Evolutionary conservation across 2,113 vertebrate species (phyloP), one percentile per base, ranked within the genome.

Genomic region (Megaceryle maxima): DNA sequence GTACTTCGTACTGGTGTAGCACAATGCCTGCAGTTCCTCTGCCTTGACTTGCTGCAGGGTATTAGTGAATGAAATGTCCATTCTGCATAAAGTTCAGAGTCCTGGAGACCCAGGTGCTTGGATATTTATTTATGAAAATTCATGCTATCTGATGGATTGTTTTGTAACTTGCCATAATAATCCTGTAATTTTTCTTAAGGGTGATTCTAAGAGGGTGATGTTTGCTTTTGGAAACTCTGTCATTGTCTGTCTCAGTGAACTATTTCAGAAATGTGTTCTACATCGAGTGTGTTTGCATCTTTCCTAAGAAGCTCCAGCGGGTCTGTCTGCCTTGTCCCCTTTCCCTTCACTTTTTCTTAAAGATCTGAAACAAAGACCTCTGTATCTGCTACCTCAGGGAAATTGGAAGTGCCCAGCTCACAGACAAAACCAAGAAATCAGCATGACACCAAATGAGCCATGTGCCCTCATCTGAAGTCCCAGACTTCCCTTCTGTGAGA

Each of bases 331-430:
- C 64, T 59, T 53, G 17, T 57, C 33, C 26, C n/a, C 12, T 68
- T 73, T 90, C 57, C 18, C 68, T 88, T 78, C 31, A 37, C 13
- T 85, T 86, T 92, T 81, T 50, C 37, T 74, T 68, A 63, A 85
- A 87, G 22, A 39, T 73, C 67, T 80, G 90, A 91, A 97, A 87
- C 59, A 74, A 89, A 93, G 89, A 92, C 67, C 17, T 94, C 84
- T 85, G 3, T 84, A 62, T 75, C 85, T 82, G 85, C 97, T 98
- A 98, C 96, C 98, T 98, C 98, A 97, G 90, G 84, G 92, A 91
- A 93, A 57, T 66, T 95, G 85, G 69, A 95, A 93, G 59, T 76
- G 82, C 91, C 87, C 87, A 60, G 20, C 88, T 94, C 69, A 75
- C 10, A 31, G 67, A 70, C 78, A 89, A 95, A 96, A 50, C 11